A percentile compares a stretch with the other conserved stretches of the same genome.
phyloP scores from a whole-genome alignment of 2,797 vertebrate species.

The Pteronotus mesoamericanus region DNA sequence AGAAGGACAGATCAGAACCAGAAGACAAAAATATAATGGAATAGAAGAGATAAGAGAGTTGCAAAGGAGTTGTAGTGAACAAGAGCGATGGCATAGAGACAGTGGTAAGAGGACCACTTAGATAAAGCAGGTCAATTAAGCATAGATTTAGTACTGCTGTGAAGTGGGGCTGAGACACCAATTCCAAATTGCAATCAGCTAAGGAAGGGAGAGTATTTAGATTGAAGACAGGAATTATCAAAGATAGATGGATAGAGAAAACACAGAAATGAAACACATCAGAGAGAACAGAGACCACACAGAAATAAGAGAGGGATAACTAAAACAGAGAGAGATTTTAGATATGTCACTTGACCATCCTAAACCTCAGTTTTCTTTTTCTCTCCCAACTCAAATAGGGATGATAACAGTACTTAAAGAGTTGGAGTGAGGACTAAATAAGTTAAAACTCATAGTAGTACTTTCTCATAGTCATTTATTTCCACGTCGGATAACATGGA shows the following conservation, averaged over 20 bases:
- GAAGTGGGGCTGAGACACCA: not conserved
- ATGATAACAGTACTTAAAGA: not conserved
- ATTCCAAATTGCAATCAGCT: not conserved
- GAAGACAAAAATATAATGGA: not conserved
- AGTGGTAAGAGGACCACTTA: not conserved
- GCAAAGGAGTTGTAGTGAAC: not conserved
- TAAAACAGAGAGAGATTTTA: not conserved
- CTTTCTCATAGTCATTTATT: not conserved
- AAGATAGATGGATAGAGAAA: not conserved
- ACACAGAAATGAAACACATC: not conserved
- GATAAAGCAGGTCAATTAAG: not conserved
- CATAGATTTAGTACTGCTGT: not conserved
- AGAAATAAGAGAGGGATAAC: not conserved
- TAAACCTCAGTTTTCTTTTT: not conserved
- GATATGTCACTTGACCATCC: not conserved
- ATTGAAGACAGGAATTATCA: not conserved
- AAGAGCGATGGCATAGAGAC: not conserved
- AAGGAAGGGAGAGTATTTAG: not conserved
- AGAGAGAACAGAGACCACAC: not conserved
- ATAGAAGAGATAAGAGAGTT: not conserved
- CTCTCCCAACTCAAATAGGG: not conserved
- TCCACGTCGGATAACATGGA: rapidly evolving
- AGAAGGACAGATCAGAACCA: not conserved
- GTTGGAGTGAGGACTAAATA: not conserved
- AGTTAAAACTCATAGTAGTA: not conserved